These are phyloP conservation scores for Gadopsis bispinosus DNA, from an alignment of 2,797 vertebrate genomes.

Conservation along the genomic window DNA sequence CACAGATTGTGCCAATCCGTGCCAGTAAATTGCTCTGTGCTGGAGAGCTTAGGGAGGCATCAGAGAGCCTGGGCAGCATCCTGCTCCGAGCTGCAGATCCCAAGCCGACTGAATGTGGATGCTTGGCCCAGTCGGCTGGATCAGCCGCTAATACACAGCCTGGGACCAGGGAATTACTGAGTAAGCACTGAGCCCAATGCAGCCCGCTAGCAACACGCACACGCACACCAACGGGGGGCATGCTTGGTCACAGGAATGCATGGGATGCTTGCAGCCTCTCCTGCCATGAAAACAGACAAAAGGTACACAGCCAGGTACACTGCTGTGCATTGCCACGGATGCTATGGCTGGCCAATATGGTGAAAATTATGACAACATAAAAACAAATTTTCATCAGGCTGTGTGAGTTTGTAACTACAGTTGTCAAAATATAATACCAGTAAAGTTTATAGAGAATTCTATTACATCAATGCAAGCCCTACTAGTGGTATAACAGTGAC, in stretches of 20 bases:
- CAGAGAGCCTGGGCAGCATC: conserved; percentile 72
- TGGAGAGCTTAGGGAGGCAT: conserved; percentile 78
- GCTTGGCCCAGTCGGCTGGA: conserved; percentile 74
- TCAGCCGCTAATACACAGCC: conserved; percentile 77
- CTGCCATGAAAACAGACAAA: conserved; percentile 21
- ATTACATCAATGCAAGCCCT: too few species aligned
- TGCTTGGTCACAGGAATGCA: conserved; percentile 31
- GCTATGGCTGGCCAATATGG: neutral
- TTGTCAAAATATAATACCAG: too few species aligned
- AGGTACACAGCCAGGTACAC: conserved; percentile 16
- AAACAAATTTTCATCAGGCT: neutral
- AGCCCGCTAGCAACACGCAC: conserved; percentile 39
- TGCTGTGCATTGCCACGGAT: neutral
- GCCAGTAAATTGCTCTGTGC: conserved; percentile 75
- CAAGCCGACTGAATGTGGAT: conserved; percentile 64
- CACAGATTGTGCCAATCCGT: conserved; percentile 49
- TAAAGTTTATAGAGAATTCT: neutral
- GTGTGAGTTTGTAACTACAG: neutral
- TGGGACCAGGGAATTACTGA: conserved; percentile 72
- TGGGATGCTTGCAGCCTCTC: neutral
- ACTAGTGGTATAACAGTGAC: too few species aligned
- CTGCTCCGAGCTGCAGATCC: conserved; percentile 70
- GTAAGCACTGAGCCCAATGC: conserved; percentile 59
- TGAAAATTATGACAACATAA: neutral
- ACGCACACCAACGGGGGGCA: conserved; percentile 10